A percentile compares a stretch with the other conserved stretches of the same genome.
phyloP scores from a whole-genome alignment of 1,140 invertebrate genomes.

The Drosophila pruinosa region DNA sequence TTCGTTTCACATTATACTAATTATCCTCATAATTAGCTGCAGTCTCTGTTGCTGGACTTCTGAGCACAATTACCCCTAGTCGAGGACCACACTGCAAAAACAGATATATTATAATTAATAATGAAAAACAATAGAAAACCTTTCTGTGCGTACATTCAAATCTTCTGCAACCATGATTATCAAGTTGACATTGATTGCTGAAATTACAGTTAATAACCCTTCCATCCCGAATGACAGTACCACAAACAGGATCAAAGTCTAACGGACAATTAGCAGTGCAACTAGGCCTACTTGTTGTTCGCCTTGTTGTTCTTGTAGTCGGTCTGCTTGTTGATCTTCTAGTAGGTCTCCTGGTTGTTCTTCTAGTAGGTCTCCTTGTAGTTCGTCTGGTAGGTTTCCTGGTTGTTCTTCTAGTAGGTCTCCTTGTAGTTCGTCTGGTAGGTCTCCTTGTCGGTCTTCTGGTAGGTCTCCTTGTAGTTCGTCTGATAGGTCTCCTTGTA shows the following conservation, averaged over 20 bases:
- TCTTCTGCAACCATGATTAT: too few relatives aligned
- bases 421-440: too few relatives aligned
- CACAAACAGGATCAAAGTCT: neutral
- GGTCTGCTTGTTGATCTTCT: neutral
- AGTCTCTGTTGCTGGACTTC: too few relatives aligned
- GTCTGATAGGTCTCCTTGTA: neutral
- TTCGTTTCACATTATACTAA: too few relatives aligned
- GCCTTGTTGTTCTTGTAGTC: neutral
- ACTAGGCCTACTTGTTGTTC: neutral
- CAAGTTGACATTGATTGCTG: neutral
- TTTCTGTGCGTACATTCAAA: too few relatives aligned
- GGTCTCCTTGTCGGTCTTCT: neutral
- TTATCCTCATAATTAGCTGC: too few relatives aligned
- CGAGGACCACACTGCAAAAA: too few relatives aligned
- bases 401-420: neutral
- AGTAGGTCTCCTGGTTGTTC: neutral
- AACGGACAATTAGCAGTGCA: neutral
- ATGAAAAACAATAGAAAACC: too few relatives aligned
- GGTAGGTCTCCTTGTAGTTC: neutral
- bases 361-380: neutral
- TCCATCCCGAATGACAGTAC: neutral
- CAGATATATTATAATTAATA: too few relatives aligned
- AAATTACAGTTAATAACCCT: neutral
- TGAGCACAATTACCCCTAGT: too few relatives aligned
- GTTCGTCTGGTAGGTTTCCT: neutral